These are phyloP conservation scores for Ceyx erithaca DNA, from an alignment of 2,797 vertebrate species.

Conservation along the genomic window DNA sequence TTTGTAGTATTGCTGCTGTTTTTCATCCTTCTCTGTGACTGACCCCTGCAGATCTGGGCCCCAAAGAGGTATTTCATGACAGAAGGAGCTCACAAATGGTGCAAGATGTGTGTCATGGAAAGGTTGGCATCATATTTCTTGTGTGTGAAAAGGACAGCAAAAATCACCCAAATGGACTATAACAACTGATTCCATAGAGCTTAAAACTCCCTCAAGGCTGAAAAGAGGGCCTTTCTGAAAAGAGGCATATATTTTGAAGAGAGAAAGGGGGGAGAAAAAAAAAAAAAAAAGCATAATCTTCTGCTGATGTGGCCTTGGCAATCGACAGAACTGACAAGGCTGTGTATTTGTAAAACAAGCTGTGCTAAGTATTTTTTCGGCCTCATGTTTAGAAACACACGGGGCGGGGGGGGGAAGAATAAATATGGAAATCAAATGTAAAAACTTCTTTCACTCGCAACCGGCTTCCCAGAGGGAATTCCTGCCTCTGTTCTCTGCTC, in stretches of 20 bases:
- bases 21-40: not conserved
- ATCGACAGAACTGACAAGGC: constrained; percentile 31
- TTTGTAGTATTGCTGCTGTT: constrained; percentile 10
- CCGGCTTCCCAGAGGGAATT: constrained; percentile 83
- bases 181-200: constrained; percentile 58
- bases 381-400: constrained; percentile 75
- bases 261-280: not conserved
- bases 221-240: constrained; percentile 42
- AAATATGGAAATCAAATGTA: constrained; percentile 86
- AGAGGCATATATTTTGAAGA: constrained; percentile 45
- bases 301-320: constrained; percentile 51
- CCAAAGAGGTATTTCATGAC: constrained; percentile 14
- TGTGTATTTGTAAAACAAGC: constrained; percentile 73
- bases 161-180: constrained; percentile 22
- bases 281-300: constrained; percentile 38
- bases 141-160: constrained; percentile 13
- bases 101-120: constrained; percentile 6
- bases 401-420: constrained; percentile 14
- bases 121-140: constrained; percentile 50
- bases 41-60: not conserved
- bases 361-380: constrained; percentile 72
- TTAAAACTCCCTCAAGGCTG: constrained; percentile 65
- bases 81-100: constrained; percentile 31
- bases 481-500: constrained; percentile 79
- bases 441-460: constrained; percentile 79